These are phyloP conservation scores for Drosophila rhopaloa DNA, from an alignment of 1,140 invertebrate genomes.

Conservation along the genomic window DNA sequence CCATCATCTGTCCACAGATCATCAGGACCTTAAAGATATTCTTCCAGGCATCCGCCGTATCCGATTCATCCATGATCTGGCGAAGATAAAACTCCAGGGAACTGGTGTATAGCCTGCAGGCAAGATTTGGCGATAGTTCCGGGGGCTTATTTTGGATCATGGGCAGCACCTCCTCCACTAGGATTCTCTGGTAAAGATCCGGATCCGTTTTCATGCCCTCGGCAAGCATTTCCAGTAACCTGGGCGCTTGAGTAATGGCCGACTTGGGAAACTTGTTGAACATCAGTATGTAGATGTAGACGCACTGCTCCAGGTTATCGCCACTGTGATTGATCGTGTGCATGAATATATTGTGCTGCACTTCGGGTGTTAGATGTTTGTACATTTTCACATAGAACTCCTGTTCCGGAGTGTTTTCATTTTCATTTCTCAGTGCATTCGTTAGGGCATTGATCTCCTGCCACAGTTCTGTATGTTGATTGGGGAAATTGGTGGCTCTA, in stretches of 20 bases:
- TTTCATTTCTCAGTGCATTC: conserved; percentile 88
- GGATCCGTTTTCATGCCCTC: conserved; percentile 75
- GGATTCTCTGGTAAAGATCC: conserved; percentile 73
- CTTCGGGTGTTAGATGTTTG: conserved; percentile 88
- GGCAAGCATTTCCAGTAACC: conserved; percentile 76
- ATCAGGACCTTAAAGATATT: conserved; percentile 91
- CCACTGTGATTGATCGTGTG: conserved; percentile 93
- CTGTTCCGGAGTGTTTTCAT: conserved; percentile 74
- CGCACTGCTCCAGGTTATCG: conserved; percentile 94
- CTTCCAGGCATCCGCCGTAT: conserved; percentile 91
- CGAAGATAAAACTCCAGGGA: conserved; percentile 78
- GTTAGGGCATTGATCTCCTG: conserved; percentile 92
- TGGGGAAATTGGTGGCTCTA: conserved; percentile 85
- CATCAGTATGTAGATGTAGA: conserved; percentile 90
- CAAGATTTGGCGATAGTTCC: conserved; percentile 64
- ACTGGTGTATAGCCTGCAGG: conserved; percentile 75
- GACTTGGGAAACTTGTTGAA: conserved; percentile 92
- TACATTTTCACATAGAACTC: conserved; percentile 88
- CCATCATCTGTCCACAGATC: conserved; percentile 90
- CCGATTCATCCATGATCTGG: conserved; percentile 86
- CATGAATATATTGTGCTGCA: conserved; percentile 91
- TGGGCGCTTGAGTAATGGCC: conserved; percentile 88
- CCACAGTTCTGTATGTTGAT: conserved; percentile 88
- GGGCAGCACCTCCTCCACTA: conserved; percentile 81
- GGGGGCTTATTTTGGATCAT: conserved; percentile 80